Base-by-base conservation (phyloP, 2,888 invertebrate genomes). In the Rhagophthalmus giganteus region DNA sequence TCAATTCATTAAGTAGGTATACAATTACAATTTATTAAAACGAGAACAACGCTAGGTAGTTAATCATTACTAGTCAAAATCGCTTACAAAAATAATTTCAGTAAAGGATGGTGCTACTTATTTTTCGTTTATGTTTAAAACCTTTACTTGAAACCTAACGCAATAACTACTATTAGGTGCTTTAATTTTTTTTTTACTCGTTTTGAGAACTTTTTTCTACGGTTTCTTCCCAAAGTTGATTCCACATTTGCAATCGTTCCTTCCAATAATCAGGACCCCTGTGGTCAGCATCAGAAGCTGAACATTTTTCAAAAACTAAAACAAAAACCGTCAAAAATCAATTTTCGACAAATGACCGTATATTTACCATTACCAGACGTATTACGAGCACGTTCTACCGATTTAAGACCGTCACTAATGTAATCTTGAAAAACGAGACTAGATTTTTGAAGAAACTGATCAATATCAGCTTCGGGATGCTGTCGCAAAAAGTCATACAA, bases 351-450 rank as follows among this genome's bases (percentile, higher is more conserved):
- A 12, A 33, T 10, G 8, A 25, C 2, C 14, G 3, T 15, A 4
- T 13, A 26, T n/a, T 25, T 31, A 40, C 40, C 35, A 9, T 49
- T 41, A 33, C 30, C 30, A 12, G 35, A 30, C 27, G 25, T 27
- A 46, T 71, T 71, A 24, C 74, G 63, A 2, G 66, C 60, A n/a
- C 61, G 65, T 39, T 71, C 73, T 16, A 87, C 85, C 40, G 80
- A 79, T 58, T 81, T 80, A 53, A 93, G 76, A 0, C 90, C 90
- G 37, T 87, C 80, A 71, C 88, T 87, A 59, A 94, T 90, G 70
- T 89, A 93, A 67, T 88, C 87, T 69, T 91, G 89, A 79, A 93
- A 93, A 75, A 88, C 88, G 70, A 86, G 85, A 37, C 90, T 90
- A 0, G 90, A 87, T 66, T 88, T 88, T 60, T 86, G 84, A 72